These are phyloP conservation scores for Lonchura striata DNA, from an alignment of 2,113 vertebrate genomes.

Conservation along the genomic window DNA sequence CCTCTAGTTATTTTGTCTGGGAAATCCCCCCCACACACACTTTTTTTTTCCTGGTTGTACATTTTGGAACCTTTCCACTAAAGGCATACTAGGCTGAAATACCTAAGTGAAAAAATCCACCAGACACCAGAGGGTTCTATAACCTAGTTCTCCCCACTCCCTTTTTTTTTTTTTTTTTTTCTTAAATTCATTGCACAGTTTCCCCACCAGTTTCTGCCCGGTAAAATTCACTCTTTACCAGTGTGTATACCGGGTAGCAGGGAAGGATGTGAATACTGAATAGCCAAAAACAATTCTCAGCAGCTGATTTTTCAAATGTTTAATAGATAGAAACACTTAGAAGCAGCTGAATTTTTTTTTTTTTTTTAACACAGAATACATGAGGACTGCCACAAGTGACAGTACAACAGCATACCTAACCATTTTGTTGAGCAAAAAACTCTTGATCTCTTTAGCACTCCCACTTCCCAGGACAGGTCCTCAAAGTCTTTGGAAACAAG, in stretches of 20 bases:
- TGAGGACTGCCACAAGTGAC: background rate
- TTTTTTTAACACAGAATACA: background rate
- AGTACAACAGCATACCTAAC: background rate
- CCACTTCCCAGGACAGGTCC: background rate
- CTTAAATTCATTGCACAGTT: background rate
- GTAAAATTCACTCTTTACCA: background rate
- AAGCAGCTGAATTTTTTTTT: background rate
- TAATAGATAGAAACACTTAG: background rate
- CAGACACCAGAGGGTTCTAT: background rate
- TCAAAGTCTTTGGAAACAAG: background rate
- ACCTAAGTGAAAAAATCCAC: slow-evolving; percentile 37
- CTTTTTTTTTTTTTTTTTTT: background rate
- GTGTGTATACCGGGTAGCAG: background rate
- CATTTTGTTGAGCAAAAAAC: background rate
- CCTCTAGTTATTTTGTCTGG: slow-evolving; percentile 77
- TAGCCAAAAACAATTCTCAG: background rate
- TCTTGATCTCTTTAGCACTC: background rate
- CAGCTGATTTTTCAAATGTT: background rate
- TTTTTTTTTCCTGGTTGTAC: slow-evolving; percentile 36
- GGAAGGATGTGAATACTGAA: background rate
- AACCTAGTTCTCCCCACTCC: background rate
- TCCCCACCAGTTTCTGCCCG: background rate
- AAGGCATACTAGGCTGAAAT: slow-evolving; percentile 50
- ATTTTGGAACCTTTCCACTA: slow-evolving; percentile 76
- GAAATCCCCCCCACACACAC: background rate